phyloP scores from a whole-genome alignment of 2,113 vertebrate genomes.

The Takifugu flavidus region DNA sequence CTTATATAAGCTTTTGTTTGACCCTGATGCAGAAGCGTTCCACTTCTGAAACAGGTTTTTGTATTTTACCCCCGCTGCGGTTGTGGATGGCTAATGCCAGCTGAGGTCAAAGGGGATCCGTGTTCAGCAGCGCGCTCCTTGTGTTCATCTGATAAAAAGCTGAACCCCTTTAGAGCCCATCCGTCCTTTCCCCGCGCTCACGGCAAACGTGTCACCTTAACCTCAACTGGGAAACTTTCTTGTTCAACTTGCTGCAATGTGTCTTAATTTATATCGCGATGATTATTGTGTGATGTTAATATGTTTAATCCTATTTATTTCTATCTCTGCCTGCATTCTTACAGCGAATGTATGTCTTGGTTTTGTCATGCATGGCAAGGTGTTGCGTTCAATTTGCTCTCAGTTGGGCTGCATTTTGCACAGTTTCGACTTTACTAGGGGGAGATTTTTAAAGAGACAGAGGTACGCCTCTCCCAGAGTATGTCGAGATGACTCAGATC shows the following conservation, averaged over 20 bases:
- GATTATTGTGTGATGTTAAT: constrained; percentile 69
- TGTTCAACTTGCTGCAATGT: constrained; percentile 62
- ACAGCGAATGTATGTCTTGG: constrained; percentile 46
- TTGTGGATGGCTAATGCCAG: constrained; percentile 73
- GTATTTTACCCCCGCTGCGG: constrained; percentile 49
- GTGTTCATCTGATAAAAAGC: constrained; percentile 33
- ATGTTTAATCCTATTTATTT: constrained; percentile 95
- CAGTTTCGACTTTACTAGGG: constrained; percentile 72
- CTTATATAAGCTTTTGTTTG: constrained; percentile 41
- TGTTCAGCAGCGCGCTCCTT: constrained; percentile 40
- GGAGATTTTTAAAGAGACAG: constrained; percentile 43
- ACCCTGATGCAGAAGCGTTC: constrained; percentile 45
- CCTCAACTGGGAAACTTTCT: constrained; percentile 45
- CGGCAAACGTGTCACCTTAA: constrained; percentile 61
- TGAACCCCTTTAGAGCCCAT: constrained; percentile 46
- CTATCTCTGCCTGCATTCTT: constrained; percentile 82
- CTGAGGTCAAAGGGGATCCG: constrained; percentile 57
- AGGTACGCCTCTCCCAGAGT: constrained; percentile 23
- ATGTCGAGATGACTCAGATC: constrained; percentile 45
- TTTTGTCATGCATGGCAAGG: constrained; percentile 68
- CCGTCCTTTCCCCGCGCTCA: constrained; percentile 13
- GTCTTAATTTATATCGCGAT: constrained; percentile 72
- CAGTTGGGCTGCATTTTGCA: constrained; percentile 76
- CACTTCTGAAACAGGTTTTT: constrained; percentile 69
- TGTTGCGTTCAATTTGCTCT: constrained; percentile 52